A percentile compares a stretch with the other conserved stretches of the same genome.
phyloP scores from a whole-genome alignment of 37 sponge, comb jelly and placozoan species.

The Sycon ciliatum region DNA sequence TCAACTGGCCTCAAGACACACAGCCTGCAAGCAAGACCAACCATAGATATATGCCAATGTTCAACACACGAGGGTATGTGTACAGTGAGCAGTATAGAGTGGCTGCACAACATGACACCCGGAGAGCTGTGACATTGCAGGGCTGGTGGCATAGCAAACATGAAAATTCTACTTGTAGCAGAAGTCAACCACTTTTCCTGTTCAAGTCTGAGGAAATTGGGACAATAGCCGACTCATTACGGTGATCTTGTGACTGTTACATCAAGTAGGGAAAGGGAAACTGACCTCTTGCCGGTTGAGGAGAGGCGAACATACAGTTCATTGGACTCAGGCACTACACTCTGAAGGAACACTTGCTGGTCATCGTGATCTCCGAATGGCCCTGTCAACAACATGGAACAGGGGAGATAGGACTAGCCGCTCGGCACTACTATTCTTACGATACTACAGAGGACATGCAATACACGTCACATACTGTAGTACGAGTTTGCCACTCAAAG shows the following conservation, averaged over 20 bases:
- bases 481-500: too few relatives aligned
- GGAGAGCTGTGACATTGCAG: too few relatives aligned
- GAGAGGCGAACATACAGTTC: slow-evolving; percentile 62
- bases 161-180: too few relatives aligned
- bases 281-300: slow-evolving; percentile 70
- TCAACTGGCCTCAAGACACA: slow-evolving; percentile 85
- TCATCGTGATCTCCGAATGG: slow-evolving; percentile 87
- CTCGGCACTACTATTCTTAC: too few relatives aligned
- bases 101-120: too few relatives aligned
- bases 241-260: background rate
- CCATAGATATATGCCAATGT: slow-evolving; percentile 13
- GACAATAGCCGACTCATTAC: background rate
- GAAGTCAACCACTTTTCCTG: too few relatives aligned
- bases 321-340: slow-evolving; percentile 78
- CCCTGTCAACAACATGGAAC: slow-evolving; percentile 54
- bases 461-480: too few relatives aligned
- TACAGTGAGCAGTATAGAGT: too few relatives aligned
- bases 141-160: too few relatives aligned
- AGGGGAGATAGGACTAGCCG: too few relatives aligned
- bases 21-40: slow-evolving; percentile 42
- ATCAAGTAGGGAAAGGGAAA: background rate
- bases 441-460: too few relatives aligned
- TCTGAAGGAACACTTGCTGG: slow-evolving; percentile 81
- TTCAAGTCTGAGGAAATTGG: too few relatives aligned
- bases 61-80: slow-evolving; percentile 2